Evolutionary conservation across 2,888 invertebrate species (phyloP).

Genomic region (Norana najaformis): DNA sequence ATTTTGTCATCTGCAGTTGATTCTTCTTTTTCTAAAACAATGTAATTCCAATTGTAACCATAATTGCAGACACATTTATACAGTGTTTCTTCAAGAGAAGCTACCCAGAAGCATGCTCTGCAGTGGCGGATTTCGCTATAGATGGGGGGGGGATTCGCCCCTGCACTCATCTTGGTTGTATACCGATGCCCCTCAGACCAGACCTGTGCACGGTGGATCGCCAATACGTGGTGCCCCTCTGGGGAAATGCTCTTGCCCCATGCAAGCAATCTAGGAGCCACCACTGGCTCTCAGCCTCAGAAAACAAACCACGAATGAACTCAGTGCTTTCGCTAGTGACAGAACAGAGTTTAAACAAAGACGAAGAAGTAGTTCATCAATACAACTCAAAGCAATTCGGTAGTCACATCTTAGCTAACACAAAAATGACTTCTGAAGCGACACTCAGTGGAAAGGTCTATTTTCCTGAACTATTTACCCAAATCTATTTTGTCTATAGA

Average conservation of each 20-base stretch:
- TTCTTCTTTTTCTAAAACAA: not conserved
- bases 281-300: not conserved
- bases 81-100: too few species aligned
- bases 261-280: too few species aligned
- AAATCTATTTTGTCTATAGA: not conserved
- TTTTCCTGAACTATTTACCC: not conserved
- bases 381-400: not conserved
- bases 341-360: not conserved
- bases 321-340: too few species aligned
- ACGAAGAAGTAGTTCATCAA: not conserved
- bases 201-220: too few species aligned
- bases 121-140: too few species aligned
- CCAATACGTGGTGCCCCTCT: too few species aligned
- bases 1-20: not conserved
- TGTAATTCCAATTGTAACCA: not conserved
- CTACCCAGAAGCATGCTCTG: too few species aligned
- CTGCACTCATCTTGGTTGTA: too few species aligned
- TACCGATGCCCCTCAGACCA: too few species aligned
- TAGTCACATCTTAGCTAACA: not conserved
- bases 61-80: not conserved
- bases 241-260: too few species aligned
- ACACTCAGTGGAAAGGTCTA: not conserved
- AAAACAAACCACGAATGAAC: not conserved
- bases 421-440: not conserved
- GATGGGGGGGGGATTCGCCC: too few species aligned